Conservation (phyloP, 2,797 vertebrate species). For the Neopelma chrysocephalum region DNA sequence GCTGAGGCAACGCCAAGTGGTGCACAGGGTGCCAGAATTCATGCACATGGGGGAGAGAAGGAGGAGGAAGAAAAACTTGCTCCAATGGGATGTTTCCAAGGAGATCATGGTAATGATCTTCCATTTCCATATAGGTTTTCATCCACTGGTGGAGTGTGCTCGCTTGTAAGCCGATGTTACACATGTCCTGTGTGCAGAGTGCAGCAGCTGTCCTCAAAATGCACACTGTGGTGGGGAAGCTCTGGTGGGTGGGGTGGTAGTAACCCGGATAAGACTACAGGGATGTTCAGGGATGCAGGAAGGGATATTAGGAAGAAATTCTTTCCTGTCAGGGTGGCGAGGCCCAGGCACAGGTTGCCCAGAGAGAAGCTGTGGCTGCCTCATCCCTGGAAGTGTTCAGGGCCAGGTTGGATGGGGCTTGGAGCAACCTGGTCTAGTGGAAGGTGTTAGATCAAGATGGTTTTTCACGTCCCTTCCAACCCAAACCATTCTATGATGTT, state of each 20-base stretch:
- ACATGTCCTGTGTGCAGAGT: background rate
- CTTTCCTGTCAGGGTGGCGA: background rate
- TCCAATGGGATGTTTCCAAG: constrained; percentile 54
- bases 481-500: background rate
- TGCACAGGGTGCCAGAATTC: constrained; percentile 45
- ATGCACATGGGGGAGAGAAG: background rate
- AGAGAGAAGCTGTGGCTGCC: background rate
- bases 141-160: background rate
- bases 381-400: background rate
- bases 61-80: constrained; percentile 38
- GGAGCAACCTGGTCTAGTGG: background rate
- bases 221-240: background rate
- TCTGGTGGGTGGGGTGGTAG: background rate
- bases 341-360: background rate
- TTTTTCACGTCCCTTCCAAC: background rate
- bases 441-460: background rate
- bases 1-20: background rate
- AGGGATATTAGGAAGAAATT: background rate
- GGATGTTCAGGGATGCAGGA: background rate
- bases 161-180: accelerated
- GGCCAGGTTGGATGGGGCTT: background rate
- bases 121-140: constrained; percentile 35
- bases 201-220: background rate
- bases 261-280: background rate
- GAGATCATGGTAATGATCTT: constrained; percentile 52